A percentile compares a stretch with the other conserved stretches of the same genome.
phyloP scores from a whole-genome alignment of 2,797 vertebrate genomes.

The Liparis tanakae region DNA sequence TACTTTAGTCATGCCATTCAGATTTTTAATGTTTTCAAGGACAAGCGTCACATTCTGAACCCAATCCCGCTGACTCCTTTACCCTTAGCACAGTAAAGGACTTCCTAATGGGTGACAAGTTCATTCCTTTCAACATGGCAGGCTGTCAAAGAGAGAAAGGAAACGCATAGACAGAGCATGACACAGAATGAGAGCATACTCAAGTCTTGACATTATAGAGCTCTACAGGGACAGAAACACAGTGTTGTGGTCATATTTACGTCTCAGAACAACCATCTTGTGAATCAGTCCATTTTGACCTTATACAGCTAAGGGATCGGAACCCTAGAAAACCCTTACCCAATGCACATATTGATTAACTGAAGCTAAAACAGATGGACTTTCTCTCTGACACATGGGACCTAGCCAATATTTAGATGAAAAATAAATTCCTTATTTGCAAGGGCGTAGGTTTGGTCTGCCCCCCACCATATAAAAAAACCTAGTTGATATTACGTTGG shows the following conservation, averaged over 20 bases:
- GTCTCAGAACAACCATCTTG: neutral
- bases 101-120: conserved; percentile 41
- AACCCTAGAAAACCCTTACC: neutral
- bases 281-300: neutral
- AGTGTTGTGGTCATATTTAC: neutral
- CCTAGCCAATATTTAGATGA: neutral
- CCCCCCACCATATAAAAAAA: too few species aligned
- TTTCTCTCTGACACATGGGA: neutral
- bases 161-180: neutral
- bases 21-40: conserved; percentile 20
- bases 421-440: neutral
- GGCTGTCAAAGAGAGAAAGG: conserved; percentile 29
- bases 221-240: neutral
- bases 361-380: neutral
- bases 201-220: neutral
- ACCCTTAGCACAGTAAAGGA: conserved; percentile 30
- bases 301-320: neutral
- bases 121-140: conserved; percentile 40
- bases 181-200: neutral
- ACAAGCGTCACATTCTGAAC: conserved; percentile 28
- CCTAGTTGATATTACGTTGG: too few species aligned
- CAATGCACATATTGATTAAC: neutral
- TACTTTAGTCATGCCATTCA: neutral
- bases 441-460: too few species aligned
- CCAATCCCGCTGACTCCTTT: conserved; percentile 22